phyloP scores from a whole-genome alignment of 2,888 invertebrate species.

The Tigriopus californicus region DNA sequence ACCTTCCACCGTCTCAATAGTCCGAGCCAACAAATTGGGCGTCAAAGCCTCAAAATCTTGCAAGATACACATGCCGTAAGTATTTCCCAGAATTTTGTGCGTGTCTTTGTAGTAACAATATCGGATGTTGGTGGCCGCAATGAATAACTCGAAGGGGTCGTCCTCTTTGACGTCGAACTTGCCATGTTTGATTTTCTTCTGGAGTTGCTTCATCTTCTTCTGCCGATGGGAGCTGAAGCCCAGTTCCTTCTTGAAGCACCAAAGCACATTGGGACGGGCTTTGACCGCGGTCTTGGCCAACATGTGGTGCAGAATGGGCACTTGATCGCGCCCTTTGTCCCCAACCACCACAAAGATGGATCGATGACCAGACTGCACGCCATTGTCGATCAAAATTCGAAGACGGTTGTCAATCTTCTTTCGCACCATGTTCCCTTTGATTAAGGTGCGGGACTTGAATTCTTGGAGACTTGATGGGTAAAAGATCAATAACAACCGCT shows the following conservation, averaged over 20 bases:
- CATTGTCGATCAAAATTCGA: slow-evolving; percentile 88
- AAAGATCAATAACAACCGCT: too few species aligned
- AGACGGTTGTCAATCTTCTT: slow-evolving; percentile 95
- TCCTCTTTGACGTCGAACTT: slow-evolving; percentile 78
- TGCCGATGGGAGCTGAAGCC: slow-evolving; percentile 58
- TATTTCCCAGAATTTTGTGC: slow-evolving; percentile 90
- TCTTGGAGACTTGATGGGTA: too few species aligned
- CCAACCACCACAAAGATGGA: slow-evolving; percentile 88
- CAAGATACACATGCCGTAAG: slow-evolving; percentile 83
- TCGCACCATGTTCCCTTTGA: too few species aligned
- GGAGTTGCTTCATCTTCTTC: slow-evolving; percentile 65
- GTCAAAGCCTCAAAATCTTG: slow-evolving; percentile 94
- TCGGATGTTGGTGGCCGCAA: slow-evolving; percentile 86
- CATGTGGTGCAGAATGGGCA: slow-evolving; percentile 93
- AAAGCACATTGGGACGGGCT: slow-evolving; percentile 77
- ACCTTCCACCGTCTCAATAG: slow-evolving; percentile 94
- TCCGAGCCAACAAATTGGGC: slow-evolving; percentile 85
- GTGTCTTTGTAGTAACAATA: slow-evolving; percentile 96
- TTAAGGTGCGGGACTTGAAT: too few species aligned
- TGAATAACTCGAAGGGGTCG: slow-evolving; percentile 86
- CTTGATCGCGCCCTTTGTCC: slow-evolving; percentile 89
- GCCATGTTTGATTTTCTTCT: slow-evolving; percentile 68
- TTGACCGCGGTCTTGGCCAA: slow-evolving; percentile 81
- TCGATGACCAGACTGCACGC: slow-evolving; percentile 69
- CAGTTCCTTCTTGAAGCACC: slow-evolving; percentile 96